phyloP scores from a whole-genome alignment of 2,888 invertebrate species.

The Lathronympha strigana region DNA sequence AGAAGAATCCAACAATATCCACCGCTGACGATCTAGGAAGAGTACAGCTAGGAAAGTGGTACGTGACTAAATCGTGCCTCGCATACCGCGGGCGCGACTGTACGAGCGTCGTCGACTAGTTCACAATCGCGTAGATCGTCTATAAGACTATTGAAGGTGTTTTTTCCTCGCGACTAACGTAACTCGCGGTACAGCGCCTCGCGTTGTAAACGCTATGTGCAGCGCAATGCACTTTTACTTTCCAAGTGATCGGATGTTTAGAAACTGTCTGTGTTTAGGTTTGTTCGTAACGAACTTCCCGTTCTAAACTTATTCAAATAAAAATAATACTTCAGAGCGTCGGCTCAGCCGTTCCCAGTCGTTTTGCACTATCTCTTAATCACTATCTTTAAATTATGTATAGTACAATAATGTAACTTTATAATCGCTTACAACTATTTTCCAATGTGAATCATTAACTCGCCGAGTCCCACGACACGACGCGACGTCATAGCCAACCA shows the following conservation, averaged over 20 bases:
- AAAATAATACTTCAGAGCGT: conserved; percentile 51
- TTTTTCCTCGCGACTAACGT: conserved; percentile 36
- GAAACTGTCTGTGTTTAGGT: conserved; percentile 40
- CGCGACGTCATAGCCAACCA: conserved; percentile 58
- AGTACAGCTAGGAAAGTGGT: conserved; percentile 25
- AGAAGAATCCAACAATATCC: conserved; percentile 49
- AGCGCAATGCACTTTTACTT: conserved; percentile 56
- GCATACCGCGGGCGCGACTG: conserved; percentile 21
- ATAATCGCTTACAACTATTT: conserved; percentile 75
- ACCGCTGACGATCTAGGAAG: conserved; percentile 21
- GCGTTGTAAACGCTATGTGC: conserved; percentile 44
- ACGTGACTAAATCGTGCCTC: conserved; percentile 29
- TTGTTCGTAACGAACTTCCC: conserved; percentile 32
- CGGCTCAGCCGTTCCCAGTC: conserved; percentile 80
- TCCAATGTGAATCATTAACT: conserved; percentile 66
- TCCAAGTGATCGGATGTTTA: conserved; percentile 49
- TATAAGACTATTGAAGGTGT: conserved; percentile 32
- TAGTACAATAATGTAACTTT: conserved; percentile 78
- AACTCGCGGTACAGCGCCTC: conserved; percentile 33
- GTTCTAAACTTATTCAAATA: conserved; percentile 44
- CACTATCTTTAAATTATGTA: conserved; percentile 68
- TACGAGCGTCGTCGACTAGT: conserved; percentile 16
- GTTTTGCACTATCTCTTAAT: conserved; percentile 82
- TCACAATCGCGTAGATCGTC: conserved; percentile 30
- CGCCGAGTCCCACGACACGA: conserved; percentile 44